Conservation (phyloP, 2,113 vertebrate species). For the Lethenteron reissneri region DNA sequence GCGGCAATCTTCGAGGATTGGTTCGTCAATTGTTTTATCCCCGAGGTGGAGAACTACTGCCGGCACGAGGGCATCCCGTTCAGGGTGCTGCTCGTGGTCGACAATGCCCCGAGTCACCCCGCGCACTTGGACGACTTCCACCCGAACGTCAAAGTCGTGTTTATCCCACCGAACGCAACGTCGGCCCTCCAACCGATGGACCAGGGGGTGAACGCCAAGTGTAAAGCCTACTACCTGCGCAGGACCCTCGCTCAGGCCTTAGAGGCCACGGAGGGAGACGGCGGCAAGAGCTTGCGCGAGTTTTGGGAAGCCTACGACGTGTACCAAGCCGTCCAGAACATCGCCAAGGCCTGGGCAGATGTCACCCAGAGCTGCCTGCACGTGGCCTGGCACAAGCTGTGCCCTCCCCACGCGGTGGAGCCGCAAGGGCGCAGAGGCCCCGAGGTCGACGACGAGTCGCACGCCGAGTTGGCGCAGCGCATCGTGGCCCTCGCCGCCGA, state of each 20-base stretch:
- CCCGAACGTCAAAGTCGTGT: background rate
- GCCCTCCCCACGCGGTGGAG: no score
- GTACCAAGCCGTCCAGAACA: conserved; percentile 8
- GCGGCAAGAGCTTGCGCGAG: background rate
- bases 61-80: background rate
- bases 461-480: background rate
- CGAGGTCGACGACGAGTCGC: background rate
- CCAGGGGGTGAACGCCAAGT: conserved; percentile 6
- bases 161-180: conserved; percentile 4
- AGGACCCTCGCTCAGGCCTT: background rate
- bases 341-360: conserved; percentile 5
- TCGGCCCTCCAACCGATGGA: conserved; percentile 8
- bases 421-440: background rate
- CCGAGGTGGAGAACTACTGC: background rate
- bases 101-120: conserved; percentile 7
- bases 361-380: conserved; percentile 5
- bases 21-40: conserved; percentile 6
- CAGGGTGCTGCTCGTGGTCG: conserved; percentile 6
- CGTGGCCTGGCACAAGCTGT: background rate
- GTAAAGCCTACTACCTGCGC: conserved; percentile 5
- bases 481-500: conserved; percentile 2
- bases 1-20: conserved; percentile 4
- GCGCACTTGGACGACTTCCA: background rate
- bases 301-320: conserved; percentile 8
- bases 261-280: conserved; percentile 1